Conservation (phyloP, 2,113 vertebrate species). For the human region DNA sequence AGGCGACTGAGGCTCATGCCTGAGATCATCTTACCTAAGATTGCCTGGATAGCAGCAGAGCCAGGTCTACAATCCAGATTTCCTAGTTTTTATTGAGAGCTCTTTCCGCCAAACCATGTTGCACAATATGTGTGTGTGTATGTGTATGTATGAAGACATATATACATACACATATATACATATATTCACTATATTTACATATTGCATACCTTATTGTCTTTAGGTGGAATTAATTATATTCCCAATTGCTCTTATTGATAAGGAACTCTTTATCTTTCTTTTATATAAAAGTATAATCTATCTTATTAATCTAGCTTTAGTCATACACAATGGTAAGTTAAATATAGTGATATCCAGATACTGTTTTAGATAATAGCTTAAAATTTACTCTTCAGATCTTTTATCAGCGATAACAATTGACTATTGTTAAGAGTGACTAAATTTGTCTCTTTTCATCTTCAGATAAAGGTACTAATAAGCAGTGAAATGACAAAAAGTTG, state of each 20-base stretch:
- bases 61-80: not conserved
- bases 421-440: slow-evolving; percentile 23
- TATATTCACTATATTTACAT: not conserved
- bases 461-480: slow-evolving; percentile 51
- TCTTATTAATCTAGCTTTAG: not conserved
- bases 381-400: slow-evolving; percentile 18
- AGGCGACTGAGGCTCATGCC: not conserved
- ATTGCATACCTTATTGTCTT: not conserved
- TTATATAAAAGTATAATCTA: not conserved
- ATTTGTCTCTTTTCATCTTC: slow-evolving; percentile 50
- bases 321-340: not conserved
- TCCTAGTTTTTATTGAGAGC: slow-evolving; percentile 4
- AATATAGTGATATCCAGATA: not conserved
- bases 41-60: not conserved
- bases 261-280: slow-evolving; percentile 32
- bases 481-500: slow-evolving; percentile 46
- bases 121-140: not conserved
- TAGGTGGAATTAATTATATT: slow-evolving; percentile 18
- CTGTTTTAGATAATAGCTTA: slow-evolving; percentile 37
- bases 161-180: too few relatives aligned
- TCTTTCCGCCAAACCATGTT: not conserved
- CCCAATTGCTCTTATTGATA: slow-evolving; percentile 16
- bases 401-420: slow-evolving; percentile 10
- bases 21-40: not conserved
- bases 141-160: not conserved